Conservation (phyloP, 2,113 vertebrate species). For the Neotragus pygmaeus region DNA sequence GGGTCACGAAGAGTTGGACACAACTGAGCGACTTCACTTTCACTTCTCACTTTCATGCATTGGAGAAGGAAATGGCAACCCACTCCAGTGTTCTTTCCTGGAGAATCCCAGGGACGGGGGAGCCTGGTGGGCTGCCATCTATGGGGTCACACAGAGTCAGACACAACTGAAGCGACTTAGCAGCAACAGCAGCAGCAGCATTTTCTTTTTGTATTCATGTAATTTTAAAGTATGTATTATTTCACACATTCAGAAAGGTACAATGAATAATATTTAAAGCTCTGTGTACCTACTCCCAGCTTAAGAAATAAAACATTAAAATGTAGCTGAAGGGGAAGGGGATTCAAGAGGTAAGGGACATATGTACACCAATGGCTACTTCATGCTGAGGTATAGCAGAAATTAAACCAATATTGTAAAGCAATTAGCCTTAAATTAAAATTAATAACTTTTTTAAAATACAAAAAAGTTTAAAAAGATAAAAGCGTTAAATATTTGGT, state of each 20-base stretch:
- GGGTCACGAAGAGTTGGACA: no score
- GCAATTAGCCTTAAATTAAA: neutral
- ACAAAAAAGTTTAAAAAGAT: neutral
- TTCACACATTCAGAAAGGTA: neutral
- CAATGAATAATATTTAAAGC: neutral
- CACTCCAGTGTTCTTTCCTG: no score
- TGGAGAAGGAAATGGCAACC: no score
- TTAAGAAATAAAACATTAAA: neutral
- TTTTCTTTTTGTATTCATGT: neutral
- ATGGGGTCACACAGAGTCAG: no score
- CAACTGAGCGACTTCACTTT: no score
- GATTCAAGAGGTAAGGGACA: neutral
- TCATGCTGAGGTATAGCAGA: neutral
- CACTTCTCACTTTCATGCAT: no score
- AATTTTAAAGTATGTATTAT: neutral
- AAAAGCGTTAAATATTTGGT: neutral
- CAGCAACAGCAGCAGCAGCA: neutral
- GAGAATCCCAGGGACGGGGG: no score
- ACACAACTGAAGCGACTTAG: rapidly evolving
- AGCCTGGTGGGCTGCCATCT: no score
- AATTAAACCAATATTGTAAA: neutral
- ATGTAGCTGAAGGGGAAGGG: neutral
- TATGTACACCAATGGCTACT: neutral
- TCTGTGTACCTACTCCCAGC: neutral
- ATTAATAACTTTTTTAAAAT: neutral